A percentile compares a stretch with the other conserved stretches of the same genome.
These are phyloP conservation scores for Cantharis rustica DNA, from an alignment of 2,888 invertebrate species.

Conservation along the genomic window DNA sequence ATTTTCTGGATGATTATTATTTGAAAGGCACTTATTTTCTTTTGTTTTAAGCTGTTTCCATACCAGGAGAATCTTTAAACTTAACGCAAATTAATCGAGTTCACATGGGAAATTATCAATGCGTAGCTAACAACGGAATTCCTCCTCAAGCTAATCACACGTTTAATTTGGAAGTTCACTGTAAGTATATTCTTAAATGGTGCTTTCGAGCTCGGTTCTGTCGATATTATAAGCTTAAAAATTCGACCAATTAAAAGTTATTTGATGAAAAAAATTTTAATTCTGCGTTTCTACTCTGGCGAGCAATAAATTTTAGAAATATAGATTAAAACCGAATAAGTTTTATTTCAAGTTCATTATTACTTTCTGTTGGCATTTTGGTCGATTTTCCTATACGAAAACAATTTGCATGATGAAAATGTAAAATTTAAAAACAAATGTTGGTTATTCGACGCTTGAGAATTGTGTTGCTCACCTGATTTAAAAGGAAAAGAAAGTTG, in stretches of 20 bases:
- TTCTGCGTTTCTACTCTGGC: neutral
- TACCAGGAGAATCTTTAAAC: constrained; percentile 77
- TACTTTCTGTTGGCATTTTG: constrained; percentile 5
- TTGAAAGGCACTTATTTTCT: no score
- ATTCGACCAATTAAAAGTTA: neutral
- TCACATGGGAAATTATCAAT: constrained; percentile 78
- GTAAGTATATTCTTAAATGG: constrained; percentile 65
- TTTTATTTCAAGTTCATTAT: constrained; percentile 9
- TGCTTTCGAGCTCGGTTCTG: neutral
- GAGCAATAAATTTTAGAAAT: neutral
- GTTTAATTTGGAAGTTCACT: constrained; percentile 85
- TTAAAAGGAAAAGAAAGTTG: no score
- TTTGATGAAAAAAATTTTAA: neutral
- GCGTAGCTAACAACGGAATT: constrained; percentile 85
- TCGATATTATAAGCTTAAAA: neutral
- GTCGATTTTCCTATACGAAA: neutral
- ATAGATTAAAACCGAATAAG: constrained; percentile 1
- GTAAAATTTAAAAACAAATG: constrained; percentile 11
- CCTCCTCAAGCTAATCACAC: constrained; percentile 80
- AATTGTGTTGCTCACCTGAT: neutral
- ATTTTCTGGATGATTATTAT: no score
- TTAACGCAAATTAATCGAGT: constrained; percentile 74
- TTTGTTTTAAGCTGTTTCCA: constrained; percentile 65
- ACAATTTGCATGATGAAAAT: constrained; percentile 18
- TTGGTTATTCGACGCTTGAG: constrained; percentile 10